A percentile compares a stretch with the other conserved stretches of the same genome.
Evolutionary conservation across 2,888 invertebrate genomes (phyloP).

Genomic region (Leptopilina myrica): DNA sequence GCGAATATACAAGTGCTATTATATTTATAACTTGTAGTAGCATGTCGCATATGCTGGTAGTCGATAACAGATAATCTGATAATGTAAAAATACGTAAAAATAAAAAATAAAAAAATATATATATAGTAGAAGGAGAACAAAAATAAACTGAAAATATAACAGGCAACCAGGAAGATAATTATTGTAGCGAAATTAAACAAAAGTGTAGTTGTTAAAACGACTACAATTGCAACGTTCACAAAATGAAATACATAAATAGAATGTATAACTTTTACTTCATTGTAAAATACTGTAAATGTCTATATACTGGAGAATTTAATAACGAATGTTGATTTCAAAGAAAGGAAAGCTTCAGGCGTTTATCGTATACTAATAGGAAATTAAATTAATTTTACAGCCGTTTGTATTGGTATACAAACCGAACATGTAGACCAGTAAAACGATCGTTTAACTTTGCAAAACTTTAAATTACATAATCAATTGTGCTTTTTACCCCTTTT

Average conservation of each 20-base stretch:
- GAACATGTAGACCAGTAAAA: conserved; percentile 62
- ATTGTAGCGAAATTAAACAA: background rate
- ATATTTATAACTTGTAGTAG: conserved; percentile 3
- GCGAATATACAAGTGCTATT: conserved; percentile 22
- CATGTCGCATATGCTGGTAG: background rate
- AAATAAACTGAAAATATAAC: background rate
- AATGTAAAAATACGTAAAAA: conserved; percentile 43
- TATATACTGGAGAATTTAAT: conserved; percentile 20
- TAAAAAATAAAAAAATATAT: conserved; percentile 11
- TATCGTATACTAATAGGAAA: conserved; percentile 69
- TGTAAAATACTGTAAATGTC: conserved; percentile 1
- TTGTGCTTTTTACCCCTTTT: too few relatives aligned
- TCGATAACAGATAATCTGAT: conserved; percentile 41
- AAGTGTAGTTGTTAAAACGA: too few relatives aligned
- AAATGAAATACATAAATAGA: too few relatives aligned
- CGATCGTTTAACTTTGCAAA: too few relatives aligned
- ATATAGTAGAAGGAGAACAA: background rate
- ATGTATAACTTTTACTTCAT: conserved; percentile 24
- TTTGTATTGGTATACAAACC: conserved; percentile 72
- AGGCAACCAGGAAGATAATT: background rate
- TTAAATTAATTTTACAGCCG: conserved; percentile 75
- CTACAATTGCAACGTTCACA: too few relatives aligned
- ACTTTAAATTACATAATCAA: too few relatives aligned
- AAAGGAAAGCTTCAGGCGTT: conserved; percentile 31
- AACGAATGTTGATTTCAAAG: background rate